Evolutionary conservation across 2,888 invertebrate genomes (phyloP).

Genomic region (Caenorhabditis macrosperma): DNA sequence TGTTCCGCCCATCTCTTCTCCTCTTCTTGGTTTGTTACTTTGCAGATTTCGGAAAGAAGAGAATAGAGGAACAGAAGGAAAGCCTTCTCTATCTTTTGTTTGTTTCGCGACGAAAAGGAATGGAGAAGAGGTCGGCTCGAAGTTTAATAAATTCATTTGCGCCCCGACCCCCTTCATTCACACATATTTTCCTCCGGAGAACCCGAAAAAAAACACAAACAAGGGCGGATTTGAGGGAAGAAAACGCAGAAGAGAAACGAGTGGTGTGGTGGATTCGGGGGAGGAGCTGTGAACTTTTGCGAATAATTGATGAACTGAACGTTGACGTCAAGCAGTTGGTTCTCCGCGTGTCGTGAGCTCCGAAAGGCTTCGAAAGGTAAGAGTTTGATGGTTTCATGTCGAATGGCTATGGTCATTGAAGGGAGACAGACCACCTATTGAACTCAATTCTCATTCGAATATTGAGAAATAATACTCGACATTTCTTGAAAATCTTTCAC

Average conservation of each 20-base stretch:
- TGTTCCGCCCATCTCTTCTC: conserved; percentile 9
- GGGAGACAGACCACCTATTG: too few species aligned
- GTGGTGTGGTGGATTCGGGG: too few species aligned
- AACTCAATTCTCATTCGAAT: too few species aligned
- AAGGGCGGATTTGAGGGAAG: background rate
- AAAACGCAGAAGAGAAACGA: background rate
- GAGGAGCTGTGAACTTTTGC: conserved; percentile 39
- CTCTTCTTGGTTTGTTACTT: conserved; percentile 25
- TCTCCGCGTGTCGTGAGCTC: too few species aligned
- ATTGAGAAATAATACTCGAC: too few species aligned
- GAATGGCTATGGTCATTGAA: too few species aligned
- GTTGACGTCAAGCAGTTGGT: too few species aligned
- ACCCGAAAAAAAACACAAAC: conserved; percentile 9
- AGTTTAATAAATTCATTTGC: conserved; percentile 36
- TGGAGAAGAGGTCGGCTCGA: conserved; percentile 17
- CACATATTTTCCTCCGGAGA: conserved; percentile 1
- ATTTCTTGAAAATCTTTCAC: too few species aligned
- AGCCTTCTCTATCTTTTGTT: conserved; percentile 17
- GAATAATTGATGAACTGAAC: conserved; percentile 44
- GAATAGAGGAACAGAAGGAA: background rate
- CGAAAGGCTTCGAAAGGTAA: background rate
- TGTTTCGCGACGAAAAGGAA: conserved; percentile 18
- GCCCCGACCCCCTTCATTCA: background rate
- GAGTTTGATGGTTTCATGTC: too few species aligned
- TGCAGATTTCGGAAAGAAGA: conserved; percentile 22